Base-by-base conservation (phyloP, 2,888 invertebrate species). In the Phanerotoma sp. region DNA sequence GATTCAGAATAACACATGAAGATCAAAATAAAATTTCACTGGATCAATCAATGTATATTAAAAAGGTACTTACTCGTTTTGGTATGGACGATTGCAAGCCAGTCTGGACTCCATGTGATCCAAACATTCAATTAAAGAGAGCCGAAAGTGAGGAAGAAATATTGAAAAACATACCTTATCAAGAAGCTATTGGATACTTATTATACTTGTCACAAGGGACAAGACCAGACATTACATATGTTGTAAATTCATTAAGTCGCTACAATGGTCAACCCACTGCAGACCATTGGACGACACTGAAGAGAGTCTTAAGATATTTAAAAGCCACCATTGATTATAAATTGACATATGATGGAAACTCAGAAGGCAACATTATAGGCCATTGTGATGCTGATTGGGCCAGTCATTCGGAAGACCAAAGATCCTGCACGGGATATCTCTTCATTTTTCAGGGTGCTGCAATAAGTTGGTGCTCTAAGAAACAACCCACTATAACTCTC, bases 311-410 rank as follows among this genome's bases (percentile, higher is more conserved):
- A 25, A 42, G 22, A 22, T 44, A 51, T 13, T 22, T 51, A 6
- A 35, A 44, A 35, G 22, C 21, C 22, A 22, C 25, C 2, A 16
- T 37, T 3, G 35, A 51, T 3, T 21, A 35, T 35, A 41, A 41
- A n/a, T 35, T 51, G 11, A 10, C 13, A 7, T 44, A 51, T 13
- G 11, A 5, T 15, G 15, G 15, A 15, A 9, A 9, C 15, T 25
- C 25, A 6, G 25, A 25, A 25, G 5, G 15, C n/a, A 13, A 5
- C 15, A 16, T 41, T 30, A 32, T 33, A 44, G 51, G 35, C 3
- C 44, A 22, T 16, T 20, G 45, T 33, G 51, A 51, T 22, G 33
- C 37, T 10, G 51, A 51, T 35, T 51, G 44, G n/a, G 45, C 22
- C 10, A 44, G 33, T 35, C 42, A 45, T 22, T 6, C 9, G 3